Percentiles rank a stretch among this genome's conserved stretches.
Conservation (phyloP, 1,140 invertebrate genomes). For the Hypothenemus hampei region DNA sequence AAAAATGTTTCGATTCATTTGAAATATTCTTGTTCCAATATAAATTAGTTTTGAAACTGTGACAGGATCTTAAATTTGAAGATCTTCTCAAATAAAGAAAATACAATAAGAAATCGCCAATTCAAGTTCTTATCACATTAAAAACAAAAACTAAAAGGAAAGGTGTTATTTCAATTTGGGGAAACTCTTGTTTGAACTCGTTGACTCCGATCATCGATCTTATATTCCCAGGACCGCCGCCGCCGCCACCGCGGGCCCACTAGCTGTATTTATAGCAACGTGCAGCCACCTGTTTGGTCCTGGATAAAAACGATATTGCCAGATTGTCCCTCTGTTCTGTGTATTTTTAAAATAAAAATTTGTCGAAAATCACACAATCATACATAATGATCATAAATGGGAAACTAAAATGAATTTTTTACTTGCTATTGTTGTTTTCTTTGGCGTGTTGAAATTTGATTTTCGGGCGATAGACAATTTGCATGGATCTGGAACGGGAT, state of each 20-base stretch:
- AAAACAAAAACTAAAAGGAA: too few relatives aligned
- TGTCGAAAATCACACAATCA: not conserved
- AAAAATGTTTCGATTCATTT: too few relatives aligned
- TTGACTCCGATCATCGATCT: slow-evolving; percentile 22
- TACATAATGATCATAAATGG: not conserved
- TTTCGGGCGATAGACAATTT: not conserved
- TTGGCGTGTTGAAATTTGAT: not conserved
- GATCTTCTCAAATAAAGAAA: too few relatives aligned
- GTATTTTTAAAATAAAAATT: not conserved
- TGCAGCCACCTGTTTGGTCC: slow-evolving; percentile 26
- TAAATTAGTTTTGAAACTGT: too few relatives aligned
- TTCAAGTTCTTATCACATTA: too few relatives aligned
- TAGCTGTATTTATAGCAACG: slow-evolving; percentile 26
- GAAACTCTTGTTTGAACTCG: too few relatives aligned
- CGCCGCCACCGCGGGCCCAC: slow-evolving; percentile 10
- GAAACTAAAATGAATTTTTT: not conserved
- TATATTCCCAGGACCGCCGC: slow-evolving; percentile 21
- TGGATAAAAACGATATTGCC: slow-evolving; percentile 18
- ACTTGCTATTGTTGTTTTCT: not conserved
- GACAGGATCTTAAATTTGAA: too few relatives aligned
- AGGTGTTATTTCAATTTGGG: too few relatives aligned
- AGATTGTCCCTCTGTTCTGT: not conserved
- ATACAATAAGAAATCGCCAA: too few relatives aligned
- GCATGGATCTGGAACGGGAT: not conserved
- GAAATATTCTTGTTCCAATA: too few relatives aligned